phyloP scores from a whole-genome alignment of 2,113 vertebrate species.

The Labrus mixtus region DNA sequence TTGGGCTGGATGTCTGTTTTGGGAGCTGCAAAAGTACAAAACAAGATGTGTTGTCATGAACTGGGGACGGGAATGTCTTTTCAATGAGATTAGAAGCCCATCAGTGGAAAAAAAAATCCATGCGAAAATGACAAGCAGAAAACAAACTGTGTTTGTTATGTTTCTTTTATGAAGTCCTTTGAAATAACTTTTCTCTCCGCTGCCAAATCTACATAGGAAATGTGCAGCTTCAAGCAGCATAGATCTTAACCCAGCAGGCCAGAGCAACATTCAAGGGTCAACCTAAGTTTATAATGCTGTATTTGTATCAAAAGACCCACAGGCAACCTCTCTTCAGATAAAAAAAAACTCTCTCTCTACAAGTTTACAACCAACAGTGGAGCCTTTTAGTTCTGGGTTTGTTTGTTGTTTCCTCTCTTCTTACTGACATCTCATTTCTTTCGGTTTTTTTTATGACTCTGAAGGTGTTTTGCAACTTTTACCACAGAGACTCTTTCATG shows the following conservation, averaged over 20 bases:
- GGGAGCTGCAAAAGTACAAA: slow-evolving; percentile 82
- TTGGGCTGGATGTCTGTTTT: slow-evolving; percentile 78
- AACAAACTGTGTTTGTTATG: not conserved
- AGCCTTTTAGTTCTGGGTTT: slow-evolving; percentile 55
- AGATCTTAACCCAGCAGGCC: slow-evolving; percentile 32
- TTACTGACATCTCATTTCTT: slow-evolving; percentile 53
- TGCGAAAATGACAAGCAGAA: not conserved
- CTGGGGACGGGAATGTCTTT: not conserved
- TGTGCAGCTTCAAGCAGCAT: slow-evolving; percentile 46
- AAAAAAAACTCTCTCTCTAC: slow-evolving; percentile 47
- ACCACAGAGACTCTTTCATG: slow-evolving; percentile 75
- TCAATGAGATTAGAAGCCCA: not conserved
- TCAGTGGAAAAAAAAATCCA: not conserved
- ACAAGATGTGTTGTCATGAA: slow-evolving; percentile 38
- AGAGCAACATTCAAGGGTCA: slow-evolving; percentile 64
- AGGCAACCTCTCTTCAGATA: slow-evolving; percentile 41
- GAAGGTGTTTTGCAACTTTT: slow-evolving; percentile 61
- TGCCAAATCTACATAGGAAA: slow-evolving; percentile 29
- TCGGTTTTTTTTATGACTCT: slow-evolving; percentile 45
- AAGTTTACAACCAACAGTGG: slow-evolving; percentile 60
- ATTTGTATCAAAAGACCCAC: slow-evolving; percentile 60
- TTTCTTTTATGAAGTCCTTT: too few relatives aligned
- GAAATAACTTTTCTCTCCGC: not conserved
- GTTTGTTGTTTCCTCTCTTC: slow-evolving; percentile 66
- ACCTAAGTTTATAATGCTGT: slow-evolving; percentile 62